Evolutionary conservation across 2,113 vertebrate species (phyloP).

Genomic region (Pyxicephalus adspersus): DNA sequence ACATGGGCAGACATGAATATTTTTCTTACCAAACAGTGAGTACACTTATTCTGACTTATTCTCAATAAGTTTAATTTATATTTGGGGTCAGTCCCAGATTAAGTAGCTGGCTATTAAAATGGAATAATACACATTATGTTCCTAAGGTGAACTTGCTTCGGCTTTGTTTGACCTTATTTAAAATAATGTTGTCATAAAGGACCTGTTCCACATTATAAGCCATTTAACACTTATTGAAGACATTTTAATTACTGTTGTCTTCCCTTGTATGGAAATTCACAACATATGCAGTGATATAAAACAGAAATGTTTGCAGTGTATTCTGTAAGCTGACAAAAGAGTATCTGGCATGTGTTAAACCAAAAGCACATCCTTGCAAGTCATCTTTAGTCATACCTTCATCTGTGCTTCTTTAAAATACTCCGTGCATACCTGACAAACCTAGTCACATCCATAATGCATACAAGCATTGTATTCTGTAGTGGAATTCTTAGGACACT

Average conservation of each 20-base stretch:
- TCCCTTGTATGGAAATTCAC: background rate
- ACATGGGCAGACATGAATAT: no score
- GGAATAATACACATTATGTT: background rate
- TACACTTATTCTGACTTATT: no score
- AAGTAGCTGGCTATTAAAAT: no score
- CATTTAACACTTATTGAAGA: background rate
- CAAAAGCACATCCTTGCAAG: conserved; percentile 6
- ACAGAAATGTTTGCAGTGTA: conserved; percentile 22
- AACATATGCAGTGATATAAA: conserved; percentile 1
- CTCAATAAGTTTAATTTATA: no score
- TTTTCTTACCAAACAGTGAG: no score
- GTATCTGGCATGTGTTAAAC: conserved; percentile 27
- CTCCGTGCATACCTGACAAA: background rate
- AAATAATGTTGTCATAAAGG: background rate
- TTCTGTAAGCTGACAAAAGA: background rate
- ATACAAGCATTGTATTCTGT: background rate
- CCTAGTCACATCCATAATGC: background rate
- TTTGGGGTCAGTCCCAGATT: no score
- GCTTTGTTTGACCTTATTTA: background rate
- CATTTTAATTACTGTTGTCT: background rate
- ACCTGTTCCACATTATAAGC: background rate
- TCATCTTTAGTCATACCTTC: background rate
- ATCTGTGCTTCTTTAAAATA: background rate
- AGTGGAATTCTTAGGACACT: no score
- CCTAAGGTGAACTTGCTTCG: background rate